These are phyloP conservation scores for Serinus canaria DNA, from an alignment of 2,113 vertebrate species.

Conservation along the genomic window DNA sequence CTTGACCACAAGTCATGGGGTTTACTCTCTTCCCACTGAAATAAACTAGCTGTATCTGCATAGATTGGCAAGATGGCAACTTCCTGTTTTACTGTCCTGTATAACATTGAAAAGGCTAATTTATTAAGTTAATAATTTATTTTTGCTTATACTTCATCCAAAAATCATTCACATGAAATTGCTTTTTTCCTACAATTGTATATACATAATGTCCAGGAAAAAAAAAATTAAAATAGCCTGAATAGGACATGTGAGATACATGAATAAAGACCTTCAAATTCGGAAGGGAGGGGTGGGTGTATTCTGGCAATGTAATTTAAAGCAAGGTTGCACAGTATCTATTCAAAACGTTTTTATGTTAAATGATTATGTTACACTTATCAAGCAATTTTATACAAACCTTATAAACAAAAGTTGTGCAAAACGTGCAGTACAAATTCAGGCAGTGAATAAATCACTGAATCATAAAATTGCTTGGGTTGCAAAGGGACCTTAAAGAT, in stretches of 20 bases:
- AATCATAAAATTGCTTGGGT: neutral
- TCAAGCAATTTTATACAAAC: neutral
- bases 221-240: conserved; percentile 34
- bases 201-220: neutral
- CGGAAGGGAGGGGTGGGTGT: conserved; percentile 39
- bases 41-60: conserved; percentile 7
- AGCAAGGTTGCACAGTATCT: neutral
- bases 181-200: conserved; percentile 60
- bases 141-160: conserved; percentile 29
- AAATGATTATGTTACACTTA: neutral
- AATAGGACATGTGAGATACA: neutral
- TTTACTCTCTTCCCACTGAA: conserved; percentile 20
- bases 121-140: conserved; percentile 18
- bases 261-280: conserved; percentile 40
- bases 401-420: neutral
- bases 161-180: conserved; percentile 26
- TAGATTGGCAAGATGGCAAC: conserved; percentile 33
- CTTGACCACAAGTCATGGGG: neutral
- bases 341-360: neutral
- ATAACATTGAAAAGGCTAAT: conserved; percentile 1
- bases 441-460: neutral
- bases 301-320: neutral
- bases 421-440: neutral
- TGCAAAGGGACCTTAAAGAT: neutral
- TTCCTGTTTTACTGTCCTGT: conserved; percentile 49